A percentile compares a stretch with the other conserved stretches of the same genome.
Evolutionary conservation across 2,888 invertebrate species (phyloP).

Genomic region (Leptinotarsa juncta): DNA sequence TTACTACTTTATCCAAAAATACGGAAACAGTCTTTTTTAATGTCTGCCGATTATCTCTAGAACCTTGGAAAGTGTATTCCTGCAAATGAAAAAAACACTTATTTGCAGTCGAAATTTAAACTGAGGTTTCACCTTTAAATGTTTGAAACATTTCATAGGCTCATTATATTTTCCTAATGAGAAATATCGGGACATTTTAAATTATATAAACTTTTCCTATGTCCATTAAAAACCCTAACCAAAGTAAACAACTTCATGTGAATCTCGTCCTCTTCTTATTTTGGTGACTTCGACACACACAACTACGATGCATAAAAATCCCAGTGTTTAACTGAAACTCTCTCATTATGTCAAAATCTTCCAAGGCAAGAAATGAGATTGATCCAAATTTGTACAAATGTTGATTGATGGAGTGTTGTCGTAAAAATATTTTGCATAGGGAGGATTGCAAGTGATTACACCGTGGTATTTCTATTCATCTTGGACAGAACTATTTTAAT

Average conservation of each 20-base stretch:
- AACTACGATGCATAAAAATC: not conserved
- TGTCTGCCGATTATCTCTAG: not conserved
- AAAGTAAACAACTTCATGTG: not conserved
- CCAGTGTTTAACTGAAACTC: not conserved
- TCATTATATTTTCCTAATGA: constrained; percentile 44
- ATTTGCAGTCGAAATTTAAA: not conserved
- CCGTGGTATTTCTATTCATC: no score
- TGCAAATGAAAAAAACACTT: constrained; percentile 28
- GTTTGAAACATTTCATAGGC: constrained; percentile 39
- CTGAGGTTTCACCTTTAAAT: constrained; percentile 41
- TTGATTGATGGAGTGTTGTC: no score
- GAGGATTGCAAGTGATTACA: no score
- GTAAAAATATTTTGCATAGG: no score
- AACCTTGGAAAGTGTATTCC: constrained; percentile 25
- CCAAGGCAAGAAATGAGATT: no score
- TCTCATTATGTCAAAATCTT: no score
- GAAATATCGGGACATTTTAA: constrained; percentile 41
- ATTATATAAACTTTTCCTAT: not conserved
- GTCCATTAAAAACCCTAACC: not conserved
- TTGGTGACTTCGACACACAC: not conserved
- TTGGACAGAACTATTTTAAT: no score
- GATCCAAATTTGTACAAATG: no score
- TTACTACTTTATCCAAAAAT: constrained; percentile 11
- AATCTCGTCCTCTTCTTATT: not conserved
- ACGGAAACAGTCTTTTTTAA: not conserved